Evolutionary conservation across 2,797 vertebrate genomes (phyloP), one percentile per base, ranked within the genome.

Genomic region (Cyclopterus lumpus): DNA sequence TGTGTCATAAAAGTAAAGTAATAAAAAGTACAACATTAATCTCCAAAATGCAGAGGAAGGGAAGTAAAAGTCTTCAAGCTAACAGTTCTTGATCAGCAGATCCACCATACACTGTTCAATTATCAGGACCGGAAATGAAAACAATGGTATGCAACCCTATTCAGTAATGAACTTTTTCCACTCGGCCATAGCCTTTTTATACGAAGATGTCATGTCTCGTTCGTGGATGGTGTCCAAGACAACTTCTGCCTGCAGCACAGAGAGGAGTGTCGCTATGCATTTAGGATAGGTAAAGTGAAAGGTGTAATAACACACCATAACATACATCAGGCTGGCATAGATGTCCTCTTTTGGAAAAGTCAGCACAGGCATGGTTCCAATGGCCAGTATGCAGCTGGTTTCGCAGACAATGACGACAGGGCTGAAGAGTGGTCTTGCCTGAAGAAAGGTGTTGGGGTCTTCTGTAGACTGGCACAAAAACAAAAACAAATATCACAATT

Each of bases 371-470:
- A 18, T 40, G 14, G 51, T 58, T 20, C 42, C 61, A 44, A 34
- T 71, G 54, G 53, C 36, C 63, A 62, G 36, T 2, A 72, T 72
- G 57, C 55, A 67, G 69, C 60, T 60, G 32, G 14, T 71, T 3
- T 60, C 16, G 2, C 68, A 60, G 12, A 61, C 46, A 28, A 61
- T 42, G 0, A 77, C 18, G 3, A 72, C 32, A 24, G 66, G n/a
- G n/a, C n/a, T n/a, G n/a, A n/a, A n/a, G n/a, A n/a, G 36, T 44
- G 38, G 51, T 57, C 26, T 55, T 15, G 8, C 11, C 10, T 42
- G 24, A 6, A 55, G 66, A 5, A 55, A 57, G 15, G 48, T 53
- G 65, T 40, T 26, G 30, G 38, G 6, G 42, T 58, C 26, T 32
- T 32, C 38, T 2, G 12, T 20, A 22, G 66, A 57, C 38, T 57